A percentile compares a stretch with the other conserved stretches of the same genome.
phyloP scores from a whole-genome alignment of 2,797 vertebrate genomes.

The Semaprochilodus insignis region DNA sequence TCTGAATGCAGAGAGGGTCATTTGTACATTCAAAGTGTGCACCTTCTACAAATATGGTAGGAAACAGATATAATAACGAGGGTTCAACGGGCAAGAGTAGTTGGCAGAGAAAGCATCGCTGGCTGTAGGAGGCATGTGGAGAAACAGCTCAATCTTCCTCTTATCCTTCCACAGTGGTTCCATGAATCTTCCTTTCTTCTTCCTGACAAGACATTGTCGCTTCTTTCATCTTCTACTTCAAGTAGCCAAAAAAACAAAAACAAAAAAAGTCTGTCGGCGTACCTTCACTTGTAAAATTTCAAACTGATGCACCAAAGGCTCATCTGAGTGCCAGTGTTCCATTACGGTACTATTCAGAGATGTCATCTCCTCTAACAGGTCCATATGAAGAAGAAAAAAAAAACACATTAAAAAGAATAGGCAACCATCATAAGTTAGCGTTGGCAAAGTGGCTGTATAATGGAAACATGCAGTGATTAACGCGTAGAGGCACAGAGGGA shows the following conservation, averaged over 20 bases:
- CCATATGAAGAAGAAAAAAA: not conserved
- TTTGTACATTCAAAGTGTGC: constrained; percentile 47
- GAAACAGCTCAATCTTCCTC: constrained; percentile 20
- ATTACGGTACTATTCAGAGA: not conserved
- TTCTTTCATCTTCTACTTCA: constrained; percentile 41
- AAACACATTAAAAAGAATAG: not conserved
- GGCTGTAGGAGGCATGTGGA: not conserved
- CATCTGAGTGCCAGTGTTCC: not conserved
- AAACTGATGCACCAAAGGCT: constrained; percentile 11
- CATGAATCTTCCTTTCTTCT: constrained; percentile 40
- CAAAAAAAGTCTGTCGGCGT: not conserved
- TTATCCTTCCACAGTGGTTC: constrained; percentile 45
- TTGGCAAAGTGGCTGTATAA: not conserved
- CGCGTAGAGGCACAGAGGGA: not conserved
- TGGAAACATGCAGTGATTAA: constrained; percentile 12
- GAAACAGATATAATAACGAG: not conserved
- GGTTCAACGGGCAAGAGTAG: not conserved
- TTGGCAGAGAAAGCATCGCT: not conserved
- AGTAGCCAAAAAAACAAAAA: constrained; percentile 1
- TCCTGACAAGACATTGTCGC: constrained; percentile 32
- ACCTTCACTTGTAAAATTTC: constrained; percentile 21
- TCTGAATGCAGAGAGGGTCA: constrained; percentile 43
- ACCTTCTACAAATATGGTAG: not conserved
- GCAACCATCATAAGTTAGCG: not conserved
- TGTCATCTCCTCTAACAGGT: not conserved